Evolutionary conservation across 1,140 invertebrate species (phyloP).

Genomic region (Brachionus angularis): DNA sequence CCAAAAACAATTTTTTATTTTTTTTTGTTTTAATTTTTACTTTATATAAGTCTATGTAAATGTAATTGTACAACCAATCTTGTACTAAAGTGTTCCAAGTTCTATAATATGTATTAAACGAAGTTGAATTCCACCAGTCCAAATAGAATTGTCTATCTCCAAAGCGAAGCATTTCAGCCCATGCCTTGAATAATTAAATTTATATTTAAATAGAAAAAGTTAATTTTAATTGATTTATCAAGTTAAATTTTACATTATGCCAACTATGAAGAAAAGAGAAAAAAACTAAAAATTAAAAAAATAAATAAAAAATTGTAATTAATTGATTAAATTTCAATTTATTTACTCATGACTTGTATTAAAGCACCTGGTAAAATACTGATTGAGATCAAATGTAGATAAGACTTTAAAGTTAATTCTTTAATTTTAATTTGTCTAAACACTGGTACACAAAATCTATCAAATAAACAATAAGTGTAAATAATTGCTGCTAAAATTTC

Average conservation of each 20-base stretch:
- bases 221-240: slow-evolving; percentile 60
- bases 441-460: slow-evolving; percentile 68
- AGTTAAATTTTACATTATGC: slow-evolving; percentile 70
- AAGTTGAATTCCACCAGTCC: slow-evolving; percentile 88
- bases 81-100: slow-evolving; percentile 91
- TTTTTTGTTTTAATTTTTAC: slow-evolving; percentile 2
- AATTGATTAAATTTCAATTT: neutral
- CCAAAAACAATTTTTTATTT: neutral
- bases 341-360: slow-evolving; percentile 65
- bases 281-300: slow-evolving; percentile 59
- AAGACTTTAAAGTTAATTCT: slow-evolving; percentile 61
- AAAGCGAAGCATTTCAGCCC: slow-evolving; percentile 78
- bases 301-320: neutral
- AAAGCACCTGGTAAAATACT: slow-evolving; percentile 71
- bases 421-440: slow-evolving; percentile 68
- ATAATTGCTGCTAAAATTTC: slow-evolving; percentile 74
- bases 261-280: slow-evolving; percentile 80
- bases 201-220: neutral
- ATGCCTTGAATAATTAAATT: slow-evolving; percentile 58
- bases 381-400: slow-evolving; percentile 67
- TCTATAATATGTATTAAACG: slow-evolving; percentile 73
- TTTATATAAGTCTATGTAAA: slow-evolving; percentile 74
- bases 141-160: slow-evolving; percentile 67
- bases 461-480: slow-evolving; percentile 72
- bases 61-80: slow-evolving; percentile 85